Evolutionary conservation across 2,888 invertebrate species (phyloP).

Genomic region (Kryphioiulus occultus): DNA sequence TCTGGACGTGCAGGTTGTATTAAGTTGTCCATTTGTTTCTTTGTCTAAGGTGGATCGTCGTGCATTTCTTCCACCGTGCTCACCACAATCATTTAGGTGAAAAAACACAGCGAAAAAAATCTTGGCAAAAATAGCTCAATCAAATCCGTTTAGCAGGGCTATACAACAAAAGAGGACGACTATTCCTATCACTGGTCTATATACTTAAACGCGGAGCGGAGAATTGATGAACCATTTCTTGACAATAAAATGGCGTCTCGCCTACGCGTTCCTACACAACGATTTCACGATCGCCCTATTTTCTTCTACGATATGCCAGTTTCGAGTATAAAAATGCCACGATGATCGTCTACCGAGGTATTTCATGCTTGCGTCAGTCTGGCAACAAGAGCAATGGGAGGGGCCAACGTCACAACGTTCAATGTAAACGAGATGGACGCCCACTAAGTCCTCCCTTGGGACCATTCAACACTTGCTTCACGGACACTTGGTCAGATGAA

Average conservation of each 20-base stretch:
- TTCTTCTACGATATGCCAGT: not conserved
- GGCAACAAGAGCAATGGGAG: not conserved
- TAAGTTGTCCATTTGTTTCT: conserved; percentile 2
- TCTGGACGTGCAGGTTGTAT: not conserved
- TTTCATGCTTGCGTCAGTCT: not conserved
- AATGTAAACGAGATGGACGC: not conserved
- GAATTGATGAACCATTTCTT: conserved; percentile 35
- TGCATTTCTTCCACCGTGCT: not conserved
- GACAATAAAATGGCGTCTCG: conserved; percentile 26
- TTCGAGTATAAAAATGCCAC: conserved; percentile 7
- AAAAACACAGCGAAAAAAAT: not conserved
- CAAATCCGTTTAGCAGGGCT: conserved; percentile 11
- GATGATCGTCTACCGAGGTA: not conserved
- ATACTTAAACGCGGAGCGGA: conserved; percentile 1
- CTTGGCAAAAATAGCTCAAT: not conserved
- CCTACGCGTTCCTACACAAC: not conserved
- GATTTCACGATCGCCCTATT: conserved; percentile 12
- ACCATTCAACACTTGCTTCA: not conserved
- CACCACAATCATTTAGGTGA: conserved; percentile 12
- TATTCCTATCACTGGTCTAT: conserved; percentile 24
- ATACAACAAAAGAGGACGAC: not conserved
- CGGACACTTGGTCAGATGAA: not conserved
- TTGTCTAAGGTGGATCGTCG: not conserved
- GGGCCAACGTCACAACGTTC: not conserved
- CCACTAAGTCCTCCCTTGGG: not conserved